Percentiles rank a stretch among this genome's conserved stretches.
phyloP scores from a whole-genome alignment of 1,140 invertebrate genomes.

The Papilio machaon region DNA sequence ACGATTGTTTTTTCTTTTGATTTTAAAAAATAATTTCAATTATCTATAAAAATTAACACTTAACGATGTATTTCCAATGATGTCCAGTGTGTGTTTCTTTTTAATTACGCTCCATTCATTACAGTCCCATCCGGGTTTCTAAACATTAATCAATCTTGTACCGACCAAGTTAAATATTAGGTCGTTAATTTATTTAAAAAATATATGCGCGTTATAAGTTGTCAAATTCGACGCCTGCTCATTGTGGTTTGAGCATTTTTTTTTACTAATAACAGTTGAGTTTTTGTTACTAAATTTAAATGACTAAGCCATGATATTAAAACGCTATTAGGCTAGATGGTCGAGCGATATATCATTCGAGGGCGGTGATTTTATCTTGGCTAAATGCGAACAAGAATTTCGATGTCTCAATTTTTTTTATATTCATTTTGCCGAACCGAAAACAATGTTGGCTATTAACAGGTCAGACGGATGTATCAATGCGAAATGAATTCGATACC shows the following conservation, averaged over 20 bases:
- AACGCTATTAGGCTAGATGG: slow-evolving; percentile 78
- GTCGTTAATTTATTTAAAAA: slow-evolving; percentile 28
- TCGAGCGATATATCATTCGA: slow-evolving; percentile 72
- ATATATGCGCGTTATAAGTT: slow-evolving; percentile 10
- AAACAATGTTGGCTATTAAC: slow-evolving; percentile 72
- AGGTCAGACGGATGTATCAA: slow-evolving; percentile 52
- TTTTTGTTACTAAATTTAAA: slow-evolving; percentile 56
- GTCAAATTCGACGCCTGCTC: slow-evolving; percentile 43
- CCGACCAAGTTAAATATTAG: neutral
- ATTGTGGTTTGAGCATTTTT: slow-evolving; percentile 44
- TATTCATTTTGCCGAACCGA: slow-evolving; percentile 62
- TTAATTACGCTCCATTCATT: slow-evolving; percentile 8
- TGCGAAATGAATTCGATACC: slow-evolving; percentile 56
- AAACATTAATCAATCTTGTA: slow-evolving; percentile 26
- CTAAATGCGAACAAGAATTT: slow-evolving; percentile 76
- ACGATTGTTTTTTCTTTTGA: too few relatives aligned
- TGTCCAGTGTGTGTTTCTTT: neutral
- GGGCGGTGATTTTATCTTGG: slow-evolving; percentile 75
- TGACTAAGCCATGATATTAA: slow-evolving; percentile 78
- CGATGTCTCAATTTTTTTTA: slow-evolving; percentile 73
- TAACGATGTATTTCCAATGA: neutral
- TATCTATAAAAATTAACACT: too few relatives aligned
- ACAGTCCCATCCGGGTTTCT: slow-evolving; percentile 7
- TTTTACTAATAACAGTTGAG: slow-evolving; percentile 52
- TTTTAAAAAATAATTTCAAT: too few relatives aligned